Conservation (phyloP, 2,113 vertebrate genomes). For the Seriola rivoliana region DNA sequence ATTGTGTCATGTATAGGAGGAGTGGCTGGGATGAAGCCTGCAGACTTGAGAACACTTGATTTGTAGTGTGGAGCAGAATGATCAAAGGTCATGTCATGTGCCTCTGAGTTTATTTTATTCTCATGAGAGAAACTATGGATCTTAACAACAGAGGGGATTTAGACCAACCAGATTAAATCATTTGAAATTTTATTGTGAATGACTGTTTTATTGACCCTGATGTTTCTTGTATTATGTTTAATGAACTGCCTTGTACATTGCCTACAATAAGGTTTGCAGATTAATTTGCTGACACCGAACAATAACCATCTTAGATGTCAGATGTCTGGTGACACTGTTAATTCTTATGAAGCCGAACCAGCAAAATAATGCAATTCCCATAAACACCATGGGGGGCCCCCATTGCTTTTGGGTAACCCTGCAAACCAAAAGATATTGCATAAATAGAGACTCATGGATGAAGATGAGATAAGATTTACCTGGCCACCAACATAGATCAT, state of each 20-base stretch:
- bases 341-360: not conserved
- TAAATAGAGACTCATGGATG: not conserved
- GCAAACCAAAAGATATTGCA: not conserved
- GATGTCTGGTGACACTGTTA: not conserved
- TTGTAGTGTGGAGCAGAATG: not conserved
- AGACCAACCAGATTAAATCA: not conserved
- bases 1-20: constrained; percentile 28
- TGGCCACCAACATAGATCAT: not conserved
- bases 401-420: not conserved
- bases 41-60: constrained; percentile 4
- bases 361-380: not conserved
- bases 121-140: not conserved
- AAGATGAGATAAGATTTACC: not conserved
- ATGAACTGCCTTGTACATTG: not conserved
- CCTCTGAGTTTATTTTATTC: not conserved
- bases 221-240: not conserved
- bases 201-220: not conserved
- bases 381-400: not conserved
- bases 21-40: constrained; percentile 9
- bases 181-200: not conserved
- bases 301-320: not conserved
- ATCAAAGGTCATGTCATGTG: constrained; percentile 2
- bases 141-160: not conserved
- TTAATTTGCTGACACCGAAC: not conserved
- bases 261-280: not conserved